A percentile compares a stretch with the other conserved stretches of the same genome.
Conservation (phyloP, 1,140 invertebrate genomes). For the Pinna nobilis region DNA sequence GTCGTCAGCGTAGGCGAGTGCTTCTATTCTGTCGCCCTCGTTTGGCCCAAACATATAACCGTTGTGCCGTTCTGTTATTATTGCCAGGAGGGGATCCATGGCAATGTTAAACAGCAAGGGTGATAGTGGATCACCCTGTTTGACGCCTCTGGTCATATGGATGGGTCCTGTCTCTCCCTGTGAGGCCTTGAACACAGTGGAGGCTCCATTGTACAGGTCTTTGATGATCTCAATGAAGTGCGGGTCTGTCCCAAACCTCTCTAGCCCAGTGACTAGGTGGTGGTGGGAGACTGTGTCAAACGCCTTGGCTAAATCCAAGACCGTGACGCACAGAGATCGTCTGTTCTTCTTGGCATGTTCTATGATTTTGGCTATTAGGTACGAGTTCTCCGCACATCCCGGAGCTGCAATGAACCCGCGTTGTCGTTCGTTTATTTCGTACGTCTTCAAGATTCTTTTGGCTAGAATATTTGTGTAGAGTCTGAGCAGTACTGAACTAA, state of each 20-base stretch:
- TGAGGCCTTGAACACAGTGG: slow-evolving; percentile 30
- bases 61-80: neutral
- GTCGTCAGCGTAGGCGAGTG: slow-evolving; percentile 41
- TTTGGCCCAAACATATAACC: slow-evolving; percentile 22
- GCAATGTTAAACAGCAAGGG: slow-evolving; percentile 76
- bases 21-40: slow-evolving; percentile 2
- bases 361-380: slow-evolving; percentile 15
- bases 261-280: slow-evolving; percentile 43
- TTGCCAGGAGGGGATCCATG: slow-evolving; percentile 62
- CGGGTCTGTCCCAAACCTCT: neutral
- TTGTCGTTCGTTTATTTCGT: slow-evolving; percentile 28
- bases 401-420: slow-evolving; percentile 34
- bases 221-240: slow-evolving; percentile 31
- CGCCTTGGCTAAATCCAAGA: slow-evolving; percentile 51
- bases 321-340: slow-evolving; percentile 23
- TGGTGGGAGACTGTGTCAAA: slow-evolving; percentile 70
- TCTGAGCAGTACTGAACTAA: slow-evolving; percentile 32
- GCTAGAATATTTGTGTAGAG: slow-evolving; percentile 40
- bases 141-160: slow-evolving; percentile 68
- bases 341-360: slow-evolving; percentile 29
- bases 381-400: slow-evolving; percentile 36
- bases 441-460: neutral
- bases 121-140: slow-evolving; percentile 77
- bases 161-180: slow-evolving; percentile 6
- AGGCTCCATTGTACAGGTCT: slow-evolving; percentile 25